phyloP scores from a whole-genome alignment of 2,888 invertebrate species.

The Andrena bicolor region DNA sequence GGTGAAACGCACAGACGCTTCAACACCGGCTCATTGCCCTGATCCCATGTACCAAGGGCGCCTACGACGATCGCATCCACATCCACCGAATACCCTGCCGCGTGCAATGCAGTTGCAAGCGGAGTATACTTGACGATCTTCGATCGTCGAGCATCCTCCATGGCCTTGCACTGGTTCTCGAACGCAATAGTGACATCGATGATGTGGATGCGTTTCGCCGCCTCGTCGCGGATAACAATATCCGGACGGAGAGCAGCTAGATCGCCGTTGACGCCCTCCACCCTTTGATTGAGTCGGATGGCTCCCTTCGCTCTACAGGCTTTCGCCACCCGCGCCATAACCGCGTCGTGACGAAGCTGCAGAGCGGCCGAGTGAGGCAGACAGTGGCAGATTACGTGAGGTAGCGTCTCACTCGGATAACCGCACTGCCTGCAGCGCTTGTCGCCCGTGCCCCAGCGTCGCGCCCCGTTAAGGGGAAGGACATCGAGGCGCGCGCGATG shows the following conservation, averaged over 20 bases:
- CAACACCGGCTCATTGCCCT: too few species aligned
- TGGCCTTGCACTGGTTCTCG: constrained; percentile 71
- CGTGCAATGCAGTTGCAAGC: constrained; percentile 53
- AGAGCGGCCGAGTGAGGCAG: constrained; percentile 72
- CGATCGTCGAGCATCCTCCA: constrained; percentile 65
- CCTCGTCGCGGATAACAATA: constrained; percentile 64
- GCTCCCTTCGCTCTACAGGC: constrained; percentile 52
- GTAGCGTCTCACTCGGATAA: constrained; percentile 74
- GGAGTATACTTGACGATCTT: constrained; percentile 71
- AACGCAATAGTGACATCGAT: constrained; percentile 78
- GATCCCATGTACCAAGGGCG: too few species aligned
- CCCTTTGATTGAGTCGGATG: constrained; percentile 53
- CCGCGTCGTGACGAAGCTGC: constrained; percentile 70
- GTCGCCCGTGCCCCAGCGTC: constrained; percentile 63
- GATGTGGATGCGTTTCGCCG: constrained; percentile 62
- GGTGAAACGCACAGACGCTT: too few species aligned
- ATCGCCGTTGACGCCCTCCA: constrained; percentile 48
- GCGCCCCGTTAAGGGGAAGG: constrained; percentile 74
- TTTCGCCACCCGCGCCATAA: constrained; percentile 65
- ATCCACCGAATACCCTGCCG: not conserved
- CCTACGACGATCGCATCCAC: too few species aligned
- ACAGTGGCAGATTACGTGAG: constrained; percentile 74
- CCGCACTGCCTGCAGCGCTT: constrained; percentile 75
- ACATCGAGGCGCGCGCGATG: constrained; percentile 78
- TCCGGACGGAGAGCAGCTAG: constrained; percentile 57